Conservation (phyloP, 2,888 invertebrate species). For the Mesopsocus fuscifrons region DNA sequence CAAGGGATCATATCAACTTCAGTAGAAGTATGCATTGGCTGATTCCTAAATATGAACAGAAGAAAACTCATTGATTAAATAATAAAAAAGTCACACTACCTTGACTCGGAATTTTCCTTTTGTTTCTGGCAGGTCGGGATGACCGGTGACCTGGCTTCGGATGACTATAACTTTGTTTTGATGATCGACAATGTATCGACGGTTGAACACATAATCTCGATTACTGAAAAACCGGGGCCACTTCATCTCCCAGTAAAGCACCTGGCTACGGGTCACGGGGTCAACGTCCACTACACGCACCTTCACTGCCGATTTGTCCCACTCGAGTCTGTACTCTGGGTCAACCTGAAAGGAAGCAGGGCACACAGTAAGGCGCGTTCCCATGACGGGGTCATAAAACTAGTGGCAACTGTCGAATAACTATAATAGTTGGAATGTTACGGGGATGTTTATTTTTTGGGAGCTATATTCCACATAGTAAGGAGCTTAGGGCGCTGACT, state of each 20-base stretch:
- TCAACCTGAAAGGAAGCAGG: constrained; percentile 30
- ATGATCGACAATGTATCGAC: constrained; percentile 39
- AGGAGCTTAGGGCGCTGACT: no score
- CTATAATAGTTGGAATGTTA: no score
- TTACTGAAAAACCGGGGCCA: constrained; percentile 80
- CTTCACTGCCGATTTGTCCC: constrained; percentile 61
- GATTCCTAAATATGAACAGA: no score
- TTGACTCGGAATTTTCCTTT: constrained; percentile 41
- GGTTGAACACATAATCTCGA: constrained; percentile 68
- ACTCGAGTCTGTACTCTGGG: constrained; percentile 50
- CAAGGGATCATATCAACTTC: no score
- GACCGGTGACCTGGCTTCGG: constrained; percentile 46
- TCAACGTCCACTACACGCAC: constrained; percentile 49
- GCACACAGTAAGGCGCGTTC: no score
- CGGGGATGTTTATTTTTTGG: no score
- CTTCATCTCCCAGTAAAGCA: constrained; percentile 75
- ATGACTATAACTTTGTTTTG: constrained; percentile 38
- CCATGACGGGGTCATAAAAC: no score
- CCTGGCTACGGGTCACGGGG: constrained; percentile 40
- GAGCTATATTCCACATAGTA: no score
- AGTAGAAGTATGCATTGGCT: no score
- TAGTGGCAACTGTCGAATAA: no score
- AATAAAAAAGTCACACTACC: background rate
- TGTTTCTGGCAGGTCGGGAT: constrained; percentile 45
- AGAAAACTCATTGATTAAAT: no score